Evolutionary conservation across 1,140 invertebrate species (phyloP), one percentile per base, ranked within the genome.

Genomic region (Grapholita molesta): DNA sequence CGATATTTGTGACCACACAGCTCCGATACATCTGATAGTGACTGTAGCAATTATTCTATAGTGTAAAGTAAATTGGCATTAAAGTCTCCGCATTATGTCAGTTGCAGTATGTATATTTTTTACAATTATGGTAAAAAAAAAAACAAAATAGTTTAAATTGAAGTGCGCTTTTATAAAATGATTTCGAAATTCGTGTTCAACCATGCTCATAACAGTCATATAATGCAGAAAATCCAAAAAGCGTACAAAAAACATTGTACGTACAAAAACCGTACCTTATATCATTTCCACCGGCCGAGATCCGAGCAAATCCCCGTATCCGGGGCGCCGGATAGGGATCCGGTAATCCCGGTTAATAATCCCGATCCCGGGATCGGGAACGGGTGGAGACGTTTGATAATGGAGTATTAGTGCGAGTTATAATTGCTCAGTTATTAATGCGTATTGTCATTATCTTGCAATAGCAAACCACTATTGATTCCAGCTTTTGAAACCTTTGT

Each of bases 271-370:
- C 42, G 42, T 85, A 88, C 87, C 86, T 84, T 85, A 88, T 90
- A 88, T 89, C 86, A 89, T 89, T 84, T 82, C 78, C 80, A 78
- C 73, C 80, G 81, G 76, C 79, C 75, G 82, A 85, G 84, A 82
- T 84, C 78, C 78, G 75, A 83, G 87, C 87, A 91, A 91, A 91
- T 91, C 89, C 89, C 82, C 77, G 80, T 82, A 86, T 89, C 88
- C 83, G 83, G 85, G n/a, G n/a, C n/a, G n/a, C n/a, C 73, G 75
- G 78, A 70, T 76, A 71, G n/a, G 80, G 82, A 86, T 85, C 87
- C 86, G 77, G 86, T 89, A 88, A 90, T 88, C 88, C 87, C 86
- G 87, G 86, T 88, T 88, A 89, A 90, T 90, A 88, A 85, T 30
- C 28, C 28, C 28, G 28, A 30, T 30, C 28, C 28, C 86, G 85